A percentile compares a stretch with the other conserved stretches of the same genome.
Conservation (phyloP, 2,888 invertebrate species). For the Neocrepidodera transversa region DNA sequence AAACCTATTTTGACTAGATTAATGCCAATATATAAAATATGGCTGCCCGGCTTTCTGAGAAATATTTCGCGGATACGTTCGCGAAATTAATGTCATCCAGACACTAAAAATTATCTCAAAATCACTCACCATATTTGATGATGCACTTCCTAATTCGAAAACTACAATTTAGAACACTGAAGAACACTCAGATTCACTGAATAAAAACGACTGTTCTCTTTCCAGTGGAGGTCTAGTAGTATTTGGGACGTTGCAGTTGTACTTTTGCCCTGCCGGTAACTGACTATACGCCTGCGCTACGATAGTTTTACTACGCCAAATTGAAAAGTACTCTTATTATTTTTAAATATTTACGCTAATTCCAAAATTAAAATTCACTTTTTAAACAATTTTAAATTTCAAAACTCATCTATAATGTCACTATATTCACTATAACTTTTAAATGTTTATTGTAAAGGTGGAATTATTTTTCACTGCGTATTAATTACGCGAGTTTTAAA, state of each 20-base stretch:
- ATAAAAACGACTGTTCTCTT: constrained; percentile 55
- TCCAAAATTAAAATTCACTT: constrained; percentile 10
- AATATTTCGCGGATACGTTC: constrained; percentile 23
- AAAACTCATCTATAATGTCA: constrained; percentile 1
- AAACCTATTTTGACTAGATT: constrained; percentile 23
- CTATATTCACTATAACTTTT: constrained; percentile 2
- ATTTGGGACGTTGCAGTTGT: constrained; percentile 61
- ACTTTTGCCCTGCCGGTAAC: constrained; percentile 59
- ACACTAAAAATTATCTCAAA: constrained; percentile 5
- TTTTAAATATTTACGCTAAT: constrained; percentile 8
- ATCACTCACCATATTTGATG: constrained; percentile 57
- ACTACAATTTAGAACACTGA: constrained; percentile 50
- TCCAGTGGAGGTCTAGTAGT: constrained; percentile 56
- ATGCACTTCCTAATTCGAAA: constrained; percentile 50
- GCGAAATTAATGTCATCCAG: constrained; percentile 2
- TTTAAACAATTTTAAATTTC: not conserved
- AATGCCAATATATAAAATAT: constrained; percentile 32
- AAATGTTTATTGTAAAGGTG: constrained; percentile 8
- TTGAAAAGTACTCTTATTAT: constrained; percentile 19
- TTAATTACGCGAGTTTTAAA: constrained; percentile 45
- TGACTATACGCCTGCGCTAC: constrained; percentile 53
- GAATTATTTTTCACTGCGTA: constrained; percentile 48
- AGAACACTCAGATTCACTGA: constrained; percentile 56
- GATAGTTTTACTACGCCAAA: constrained; percentile 29
- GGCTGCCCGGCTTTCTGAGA: constrained; percentile 38